Percentiles rank a stretch among this genome's conserved stretches.
Conservation (phyloP, 1,140 invertebrate genomes). For the Brachionus sp. region DNA sequence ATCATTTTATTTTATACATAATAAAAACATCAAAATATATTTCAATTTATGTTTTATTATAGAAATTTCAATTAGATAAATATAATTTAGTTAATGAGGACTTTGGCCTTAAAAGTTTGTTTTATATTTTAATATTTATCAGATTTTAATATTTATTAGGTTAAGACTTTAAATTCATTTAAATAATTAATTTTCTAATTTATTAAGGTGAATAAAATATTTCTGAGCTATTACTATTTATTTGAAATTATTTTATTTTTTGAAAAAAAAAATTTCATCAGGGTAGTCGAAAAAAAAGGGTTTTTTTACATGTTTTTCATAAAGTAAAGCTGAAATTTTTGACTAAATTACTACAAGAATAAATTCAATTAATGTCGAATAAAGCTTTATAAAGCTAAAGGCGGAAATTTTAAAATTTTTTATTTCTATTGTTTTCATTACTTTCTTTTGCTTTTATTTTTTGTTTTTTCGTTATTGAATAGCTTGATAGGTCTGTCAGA, state of each 20-base stretch:
- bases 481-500: no score
- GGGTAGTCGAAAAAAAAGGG: no score
- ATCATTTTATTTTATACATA: conserved; percentile 29
- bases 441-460: no score
- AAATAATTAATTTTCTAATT: neutral
- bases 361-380: neutral
- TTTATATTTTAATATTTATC: neutral
- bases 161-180: neutral
- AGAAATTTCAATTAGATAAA: no score
- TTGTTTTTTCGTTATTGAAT: no score
- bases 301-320: no score
- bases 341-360: neutral
- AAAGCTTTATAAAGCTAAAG: neutral
- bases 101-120: neutral
- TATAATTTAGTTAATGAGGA: no score
- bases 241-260: neutral
- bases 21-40: neutral
- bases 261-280: neutral
- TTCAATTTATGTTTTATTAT: no score
- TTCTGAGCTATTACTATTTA: no score
- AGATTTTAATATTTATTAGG: neutral
- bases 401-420: no score
- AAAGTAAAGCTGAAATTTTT: neutral
- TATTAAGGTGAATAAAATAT: no score
- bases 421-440: no score